phyloP scores from a whole-genome alignment of 2,113 vertebrate species.

The Phylloscopus whistleri region DNA sequence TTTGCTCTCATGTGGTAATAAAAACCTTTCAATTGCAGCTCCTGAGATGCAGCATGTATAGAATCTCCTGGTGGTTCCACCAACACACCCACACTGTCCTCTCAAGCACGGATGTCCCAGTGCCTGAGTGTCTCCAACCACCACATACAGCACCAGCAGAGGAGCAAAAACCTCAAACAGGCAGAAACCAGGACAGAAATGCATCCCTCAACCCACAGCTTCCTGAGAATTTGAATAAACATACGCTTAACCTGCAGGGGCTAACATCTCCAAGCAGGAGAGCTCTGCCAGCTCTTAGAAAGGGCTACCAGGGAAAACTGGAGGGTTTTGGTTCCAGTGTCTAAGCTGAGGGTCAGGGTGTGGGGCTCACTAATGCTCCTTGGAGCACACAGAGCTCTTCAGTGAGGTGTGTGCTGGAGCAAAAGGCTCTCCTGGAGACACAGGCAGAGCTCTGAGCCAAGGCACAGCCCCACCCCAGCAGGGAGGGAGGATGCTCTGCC shows the following conservation, averaged over 20 bases:
- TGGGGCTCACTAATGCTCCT: background rate
- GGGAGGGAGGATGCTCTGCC: background rate
- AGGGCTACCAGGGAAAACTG: background rate
- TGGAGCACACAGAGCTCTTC: background rate
- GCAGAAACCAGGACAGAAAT: background rate
- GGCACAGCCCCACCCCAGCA: background rate
- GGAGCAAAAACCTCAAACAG: background rate
- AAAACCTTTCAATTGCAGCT: background rate
- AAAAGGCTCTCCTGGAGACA: background rate
- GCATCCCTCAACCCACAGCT: background rate
- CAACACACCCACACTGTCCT: constrained; percentile 13
- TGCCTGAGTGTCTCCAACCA: background rate
- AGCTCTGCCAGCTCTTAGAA: background rate
- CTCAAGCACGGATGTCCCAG: background rate
- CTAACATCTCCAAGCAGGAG: background rate
- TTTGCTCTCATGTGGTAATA: background rate
- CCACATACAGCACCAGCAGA: background rate
- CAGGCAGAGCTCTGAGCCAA: background rate
- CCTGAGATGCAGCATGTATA: background rate
- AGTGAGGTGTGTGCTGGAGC: background rate
- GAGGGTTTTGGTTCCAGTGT: background rate
- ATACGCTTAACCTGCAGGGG: background rate
- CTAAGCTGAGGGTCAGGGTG: background rate
- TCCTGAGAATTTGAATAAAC: background rate
- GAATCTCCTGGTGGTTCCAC: background rate